Conservation (phyloP, 2,113 vertebrate species). For the Halcyon malimbica region DNA sequence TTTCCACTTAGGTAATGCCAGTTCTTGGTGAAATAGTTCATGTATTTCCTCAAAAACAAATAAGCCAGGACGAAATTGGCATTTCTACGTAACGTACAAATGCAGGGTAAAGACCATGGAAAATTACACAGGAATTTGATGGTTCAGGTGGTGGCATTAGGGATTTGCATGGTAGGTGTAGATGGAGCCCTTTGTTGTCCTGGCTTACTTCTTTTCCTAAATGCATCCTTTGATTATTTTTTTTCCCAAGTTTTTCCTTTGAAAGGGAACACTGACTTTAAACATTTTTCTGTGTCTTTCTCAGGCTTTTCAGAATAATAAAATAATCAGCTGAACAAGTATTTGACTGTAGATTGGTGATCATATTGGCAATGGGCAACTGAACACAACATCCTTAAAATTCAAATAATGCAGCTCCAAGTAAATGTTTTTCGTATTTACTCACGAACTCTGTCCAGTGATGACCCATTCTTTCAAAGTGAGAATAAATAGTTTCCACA, state of each 20-base stretch:
- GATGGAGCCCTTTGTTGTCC: not conserved
- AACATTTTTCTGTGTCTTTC: not conserved
- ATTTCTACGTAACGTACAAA: not conserved
- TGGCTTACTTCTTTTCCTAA: not conserved
- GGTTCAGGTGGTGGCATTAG: not conserved
- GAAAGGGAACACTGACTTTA: not conserved
- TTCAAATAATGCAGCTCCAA: not conserved
- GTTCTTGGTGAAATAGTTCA: not conserved
- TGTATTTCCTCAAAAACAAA: not conserved
- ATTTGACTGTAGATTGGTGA: not conserved
- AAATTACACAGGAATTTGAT: not conserved
- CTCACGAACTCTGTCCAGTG: not conserved
- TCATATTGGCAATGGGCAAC: not conserved
- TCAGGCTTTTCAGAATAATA: not conserved
- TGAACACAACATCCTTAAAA: not conserved
- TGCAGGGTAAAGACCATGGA: not conserved
- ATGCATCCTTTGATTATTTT: not conserved
- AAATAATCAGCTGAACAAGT: not conserved
- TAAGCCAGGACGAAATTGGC: not conserved
- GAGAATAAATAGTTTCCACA: not conserved
- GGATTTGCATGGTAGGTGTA: not conserved
- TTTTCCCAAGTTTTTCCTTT: not conserved
- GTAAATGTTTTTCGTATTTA: not conserved
- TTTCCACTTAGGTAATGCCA: not conserved
- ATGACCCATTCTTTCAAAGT: not conserved